A percentile compares a stretch with the other conserved stretches of the same genome.
Evolutionary conservation across 2,888 invertebrate genomes (phyloP).

Genomic region (Tiliacea citrago): DNA sequence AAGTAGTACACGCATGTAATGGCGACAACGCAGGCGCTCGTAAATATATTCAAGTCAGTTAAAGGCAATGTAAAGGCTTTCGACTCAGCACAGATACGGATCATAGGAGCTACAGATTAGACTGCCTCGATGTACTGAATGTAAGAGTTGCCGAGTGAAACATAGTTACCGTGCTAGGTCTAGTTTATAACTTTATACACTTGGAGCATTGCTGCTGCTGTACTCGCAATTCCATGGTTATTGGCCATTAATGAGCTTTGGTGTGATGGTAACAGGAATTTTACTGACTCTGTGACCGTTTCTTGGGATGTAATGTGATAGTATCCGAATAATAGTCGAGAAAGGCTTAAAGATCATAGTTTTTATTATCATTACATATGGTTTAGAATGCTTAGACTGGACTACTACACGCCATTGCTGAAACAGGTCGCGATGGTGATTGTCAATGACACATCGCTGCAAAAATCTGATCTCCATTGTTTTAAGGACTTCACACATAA

Average conservation of each 20-base stretch:
- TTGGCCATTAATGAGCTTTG: too few species aligned
- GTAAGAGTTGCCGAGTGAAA: conserved; percentile 35
- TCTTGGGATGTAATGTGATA: background rate
- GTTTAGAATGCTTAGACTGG: too few species aligned
- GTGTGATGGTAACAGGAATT: background rate
- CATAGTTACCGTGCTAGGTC: conserved; percentile 8
- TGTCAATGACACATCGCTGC: background rate
- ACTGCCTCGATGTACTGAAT: conserved; percentile 29
- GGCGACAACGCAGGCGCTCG: conserved; percentile 41
- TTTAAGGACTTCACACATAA: background rate
- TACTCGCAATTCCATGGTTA: too few species aligned
- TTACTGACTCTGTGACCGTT: background rate
- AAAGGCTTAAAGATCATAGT: too few species aligned
- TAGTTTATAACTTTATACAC: background rate
- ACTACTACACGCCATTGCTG: background rate
- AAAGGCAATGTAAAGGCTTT: conserved; percentile 57
- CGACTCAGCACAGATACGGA: conserved; percentile 49
- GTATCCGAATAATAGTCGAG: background rate
- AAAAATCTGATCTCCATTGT: background rate
- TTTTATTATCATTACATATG: too few species aligned
- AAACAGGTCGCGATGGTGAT: background rate
- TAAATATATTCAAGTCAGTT: conserved; percentile 54
- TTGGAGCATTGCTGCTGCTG: too few species aligned
- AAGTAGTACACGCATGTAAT: conserved; percentile 42
- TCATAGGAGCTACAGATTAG: conserved; percentile 57